Base-by-base conservation (phyloP, 2,888 invertebrate genomes). In the Dione vanillae region DNA sequence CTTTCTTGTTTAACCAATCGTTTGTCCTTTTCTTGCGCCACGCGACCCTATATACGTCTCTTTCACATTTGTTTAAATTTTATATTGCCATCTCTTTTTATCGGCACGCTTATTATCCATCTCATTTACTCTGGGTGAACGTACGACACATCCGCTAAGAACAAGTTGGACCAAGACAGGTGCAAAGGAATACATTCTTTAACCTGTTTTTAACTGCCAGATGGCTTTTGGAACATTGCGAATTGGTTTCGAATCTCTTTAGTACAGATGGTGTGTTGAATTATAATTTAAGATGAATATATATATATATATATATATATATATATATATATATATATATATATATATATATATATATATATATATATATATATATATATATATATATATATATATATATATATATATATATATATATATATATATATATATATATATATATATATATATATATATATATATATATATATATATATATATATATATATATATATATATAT, bases 161-260 rank as follows among this genome's bases (percentile, higher is more conserved):
- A 89, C 90, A 77, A 86, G 88, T 89, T 82, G 77, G 70, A 69
- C 49, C 67, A 75, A 77, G 90, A 89, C 90, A 90, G 90, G 90
- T 90, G 90, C 87, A 88, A 90, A 88, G 79, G 81, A 61, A 45
- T 82, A 82, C 83, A 89, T 88, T 88, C 86, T 85, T 84, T 84
- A 84, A 80, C 83, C 85, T 84, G 83, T 78, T 78, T 78, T 78
- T 74, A 76, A 78, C 35, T 27, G 65, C 74, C 74, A 74, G 74
- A 74, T 64, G 64, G 64, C 61, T 61, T 61, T 61, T 64, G 47
- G 64, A 49, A 49, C 37, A 64, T 64, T 49, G 64, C 64, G 51
- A 47, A 64, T 64, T 37, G 37, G 64, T 37, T 49, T 51, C 19
- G 37, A 64, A 49, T 51, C 47, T 64, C 37, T 51, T 51, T 37